Evolutionary conservation across 2,797 vertebrate genomes (phyloP).

Genomic region (Thaleichthys pacificus): DNA sequence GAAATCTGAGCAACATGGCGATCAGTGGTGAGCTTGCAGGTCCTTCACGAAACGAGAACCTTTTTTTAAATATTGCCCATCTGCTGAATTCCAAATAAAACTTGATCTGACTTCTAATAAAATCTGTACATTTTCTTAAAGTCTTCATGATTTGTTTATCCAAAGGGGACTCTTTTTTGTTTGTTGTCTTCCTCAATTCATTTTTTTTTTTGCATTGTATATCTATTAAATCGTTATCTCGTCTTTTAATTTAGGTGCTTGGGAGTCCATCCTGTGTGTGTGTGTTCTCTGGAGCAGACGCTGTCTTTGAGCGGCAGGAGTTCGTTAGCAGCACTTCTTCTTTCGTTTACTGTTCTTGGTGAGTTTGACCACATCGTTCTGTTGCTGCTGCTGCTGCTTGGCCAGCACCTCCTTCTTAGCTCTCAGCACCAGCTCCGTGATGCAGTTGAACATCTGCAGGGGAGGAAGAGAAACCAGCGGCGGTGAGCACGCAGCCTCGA

Average conservation of each 20-base stretch:
- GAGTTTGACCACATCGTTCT: conserved; percentile 98
- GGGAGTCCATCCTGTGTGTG: conserved; percentile 60
- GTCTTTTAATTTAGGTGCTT: conserved; percentile 72
- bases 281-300: conserved; percentile 38
- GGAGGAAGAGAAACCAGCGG: conserved; percentile 13
- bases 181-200: conserved; percentile 54
- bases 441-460: conserved; percentile 98
- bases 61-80: conserved; percentile 83
- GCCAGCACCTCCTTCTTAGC: conserved; percentile 97
- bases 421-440: conserved; percentile 96
- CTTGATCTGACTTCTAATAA: conserved; percentile 72
- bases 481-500: neutral
- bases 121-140: conserved; percentile 79
- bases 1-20: conserved; percentile 77
- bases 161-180: conserved; percentile 70
- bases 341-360: conserved; percentile 98
- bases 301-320: conserved; percentile 47
- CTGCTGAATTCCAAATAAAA: conserved; percentile 85
- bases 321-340: conserved; percentile 96
- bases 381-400: conserved; percentile 97
- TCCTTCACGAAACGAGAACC: conserved; percentile 79
- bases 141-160: conserved; percentile 76
- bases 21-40: conserved; percentile 78
- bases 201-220: conserved; percentile 59
- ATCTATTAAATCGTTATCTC: conserved; percentile 73